Conservation (phyloP, 2,113 vertebrate genomes). For the Gymnogyps californianus region DNA sequence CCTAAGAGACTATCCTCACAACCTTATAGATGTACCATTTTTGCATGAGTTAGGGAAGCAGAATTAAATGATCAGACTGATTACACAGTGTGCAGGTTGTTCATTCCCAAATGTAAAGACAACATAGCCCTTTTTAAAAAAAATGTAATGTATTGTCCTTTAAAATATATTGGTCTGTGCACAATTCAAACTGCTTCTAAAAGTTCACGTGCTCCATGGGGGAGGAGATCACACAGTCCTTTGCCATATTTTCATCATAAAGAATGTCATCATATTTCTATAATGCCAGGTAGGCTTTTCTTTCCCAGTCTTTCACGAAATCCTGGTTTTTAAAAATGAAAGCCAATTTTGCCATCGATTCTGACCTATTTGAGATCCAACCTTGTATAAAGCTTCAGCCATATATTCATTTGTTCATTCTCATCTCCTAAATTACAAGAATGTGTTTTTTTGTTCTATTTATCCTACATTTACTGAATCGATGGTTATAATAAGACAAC, state of each 20-base stretch:
- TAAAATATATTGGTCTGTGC: neutral
- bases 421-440: neutral
- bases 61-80: neutral
- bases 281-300: neutral
- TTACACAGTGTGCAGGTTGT: rapidly evolving
- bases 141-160: neutral
- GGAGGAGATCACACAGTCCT: neutral
- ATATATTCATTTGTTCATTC: neutral
- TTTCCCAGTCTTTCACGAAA: neutral
- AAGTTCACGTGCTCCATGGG: rapidly evolving
- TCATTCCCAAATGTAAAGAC: neutral
- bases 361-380: neutral
- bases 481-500: neutral
- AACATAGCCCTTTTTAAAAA: neutral
- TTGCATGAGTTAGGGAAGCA: neutral
- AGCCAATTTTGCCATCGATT: neutral
- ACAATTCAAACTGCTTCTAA: neutral
- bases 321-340: neutral
- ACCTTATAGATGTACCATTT: neutral
- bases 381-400: neutral
- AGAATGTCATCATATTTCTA: neutral
- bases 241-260: neutral
- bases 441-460: neutral
- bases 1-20: neutral
- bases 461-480: neutral